Conservation (phyloP, 2,113 vertebrate species). For the Oreotrochilus melanogaster region DNA sequence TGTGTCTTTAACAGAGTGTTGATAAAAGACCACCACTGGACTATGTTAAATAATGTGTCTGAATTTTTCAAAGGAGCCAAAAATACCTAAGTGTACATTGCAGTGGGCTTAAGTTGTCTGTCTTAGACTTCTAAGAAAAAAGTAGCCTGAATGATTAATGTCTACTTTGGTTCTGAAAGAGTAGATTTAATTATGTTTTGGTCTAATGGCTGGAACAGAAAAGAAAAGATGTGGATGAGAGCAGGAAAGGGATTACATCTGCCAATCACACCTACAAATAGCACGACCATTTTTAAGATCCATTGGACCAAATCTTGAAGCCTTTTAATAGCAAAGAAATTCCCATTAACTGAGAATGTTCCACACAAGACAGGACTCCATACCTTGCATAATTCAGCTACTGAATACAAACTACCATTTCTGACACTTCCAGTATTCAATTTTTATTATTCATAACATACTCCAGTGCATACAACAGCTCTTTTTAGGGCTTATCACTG, state of each 20-base stretch:
- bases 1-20: background rate
- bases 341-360: background rate
- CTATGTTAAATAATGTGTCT: background rate
- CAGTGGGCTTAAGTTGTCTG: background rate
- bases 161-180: background rate
- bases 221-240: background rate
- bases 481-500: background rate
- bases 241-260: background rate
- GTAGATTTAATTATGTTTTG: background rate
- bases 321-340: background rate
- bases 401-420: background rate
- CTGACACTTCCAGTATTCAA: background rate
- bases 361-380: background rate
- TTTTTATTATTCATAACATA: background rate
- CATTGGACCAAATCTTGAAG: background rate
- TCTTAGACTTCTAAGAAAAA: background rate
- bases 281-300: background rate
- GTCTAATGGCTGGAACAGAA: background rate
- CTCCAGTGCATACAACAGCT: background rate
- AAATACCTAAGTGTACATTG: background rate
- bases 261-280: conserved; percentile 2
- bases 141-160: background rate
- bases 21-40: background rate
- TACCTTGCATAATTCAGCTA: background rate
- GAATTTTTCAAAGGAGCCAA: background rate